A percentile compares a stretch with the other conserved stretches of the same genome.
These are phyloP conservation scores for Neodiprion fabricii DNA, from an alignment of 1,140 invertebrate species.

Conservation along the genomic window DNA sequence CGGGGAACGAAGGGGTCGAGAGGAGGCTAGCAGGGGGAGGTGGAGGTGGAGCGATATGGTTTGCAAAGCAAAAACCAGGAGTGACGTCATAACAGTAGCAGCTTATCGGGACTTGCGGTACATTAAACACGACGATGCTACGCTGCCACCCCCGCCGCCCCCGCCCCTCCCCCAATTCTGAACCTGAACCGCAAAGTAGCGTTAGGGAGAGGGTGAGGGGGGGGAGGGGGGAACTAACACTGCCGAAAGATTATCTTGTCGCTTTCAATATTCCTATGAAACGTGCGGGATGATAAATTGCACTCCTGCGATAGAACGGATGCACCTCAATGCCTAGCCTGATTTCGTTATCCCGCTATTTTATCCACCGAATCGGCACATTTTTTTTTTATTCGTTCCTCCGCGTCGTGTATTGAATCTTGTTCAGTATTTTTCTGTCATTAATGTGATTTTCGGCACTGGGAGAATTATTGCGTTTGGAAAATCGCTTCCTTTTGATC, in stretches of 20 bases:
- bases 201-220: background rate
- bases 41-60: background rate
- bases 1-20: too few relatives aligned
- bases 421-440: too few relatives aligned
- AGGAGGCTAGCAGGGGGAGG: too few relatives aligned
- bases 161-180: too few relatives aligned
- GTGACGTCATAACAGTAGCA: conserved; percentile 7
- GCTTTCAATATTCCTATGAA: conserved; percentile 6
- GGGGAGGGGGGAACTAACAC: background rate
- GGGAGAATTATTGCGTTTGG: too few relatives aligned
- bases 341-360: too few relatives aligned
- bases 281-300: background rate
- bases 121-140: background rate
- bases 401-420: too few relatives aligned
- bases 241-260: background rate
- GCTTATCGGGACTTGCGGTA: conserved; percentile 4
- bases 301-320: background rate
- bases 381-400: too few relatives aligned
- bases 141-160: background rate
- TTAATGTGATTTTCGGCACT: too few relatives aligned
- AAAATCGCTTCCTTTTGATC: too few relatives aligned
- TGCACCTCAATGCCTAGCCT: too few relatives aligned
- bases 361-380: too few relatives aligned
- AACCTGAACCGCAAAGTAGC: background rate
- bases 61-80: conserved; percentile 4